A percentile compares a stretch with the other conserved stretches of the same genome.
Evolutionary conservation across 2,888 invertebrate genomes (phyloP).

Genomic region (Sarcophaga caerulescens): DNA sequence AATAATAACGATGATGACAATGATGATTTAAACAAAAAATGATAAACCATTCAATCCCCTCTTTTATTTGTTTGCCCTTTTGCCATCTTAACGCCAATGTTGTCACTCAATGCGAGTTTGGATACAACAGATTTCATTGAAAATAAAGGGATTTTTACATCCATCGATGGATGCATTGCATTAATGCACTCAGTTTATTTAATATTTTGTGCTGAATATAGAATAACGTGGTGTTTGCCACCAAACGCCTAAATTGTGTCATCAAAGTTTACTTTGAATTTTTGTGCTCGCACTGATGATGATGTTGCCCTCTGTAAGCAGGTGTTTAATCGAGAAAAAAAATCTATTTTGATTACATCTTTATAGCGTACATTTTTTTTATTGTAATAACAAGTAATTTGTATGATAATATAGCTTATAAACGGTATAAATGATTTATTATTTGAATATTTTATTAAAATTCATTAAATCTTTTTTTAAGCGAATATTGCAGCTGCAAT

Average conservation of each 20-base stretch:
- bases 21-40: slow-evolving; percentile 26
- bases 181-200: neutral
- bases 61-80: slow-evolving; percentile 2
- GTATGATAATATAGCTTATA: neutral
- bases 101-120: slow-evolving; percentile 58
- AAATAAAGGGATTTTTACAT: slow-evolving; percentile 43
- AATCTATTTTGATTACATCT: slow-evolving; percentile 37
- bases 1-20: slow-evolving; percentile 33
- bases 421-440: neutral
- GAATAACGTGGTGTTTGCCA: slow-evolving; percentile 25
- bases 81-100: slow-evolving; percentile 59
- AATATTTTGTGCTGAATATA: neutral
- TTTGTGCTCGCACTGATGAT: neutral
- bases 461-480: neutral
- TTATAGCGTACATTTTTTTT: neutral
- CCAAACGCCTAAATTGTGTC: slow-evolving; percentile 52
- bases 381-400: neutral
- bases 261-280: slow-evolving; percentile 38
- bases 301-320: slow-evolving; percentile 18
- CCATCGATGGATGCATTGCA: neutral
- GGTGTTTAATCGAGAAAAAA: slow-evolving; percentile 51
- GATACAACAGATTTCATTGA: slow-evolving; percentile 47
- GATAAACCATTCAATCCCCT: neutral
- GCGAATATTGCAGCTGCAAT: neutral
- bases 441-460: slow-evolving; percentile 1